Conservation (phyloP, 2,113 vertebrate species). For the Rhinolophus sinicus region DNA sequence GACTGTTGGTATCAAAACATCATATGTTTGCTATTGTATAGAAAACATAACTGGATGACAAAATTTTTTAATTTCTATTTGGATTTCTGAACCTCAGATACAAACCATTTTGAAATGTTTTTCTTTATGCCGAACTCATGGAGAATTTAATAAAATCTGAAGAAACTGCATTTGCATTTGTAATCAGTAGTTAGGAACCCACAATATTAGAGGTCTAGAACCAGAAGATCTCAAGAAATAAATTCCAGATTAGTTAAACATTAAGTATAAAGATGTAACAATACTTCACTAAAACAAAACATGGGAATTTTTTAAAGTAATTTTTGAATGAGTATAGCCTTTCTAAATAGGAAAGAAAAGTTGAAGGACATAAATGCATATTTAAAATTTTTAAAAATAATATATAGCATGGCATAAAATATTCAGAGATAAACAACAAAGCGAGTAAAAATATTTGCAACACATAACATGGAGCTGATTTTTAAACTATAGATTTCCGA, state of each 20-base stretch:
- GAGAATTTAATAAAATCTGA: neutral
- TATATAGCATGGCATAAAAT: neutral
- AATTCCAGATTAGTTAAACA: neutral
- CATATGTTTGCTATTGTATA: slow-evolving; percentile 51
- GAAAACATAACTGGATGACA: slow-evolving; percentile 52
- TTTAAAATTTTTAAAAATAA: neutral
- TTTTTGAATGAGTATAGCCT: neutral
- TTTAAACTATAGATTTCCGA: neutral
- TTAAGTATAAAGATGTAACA: neutral
- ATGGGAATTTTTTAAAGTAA: neutral
- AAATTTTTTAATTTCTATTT: slow-evolving; percentile 31
- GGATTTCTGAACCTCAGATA: slow-evolving; percentile 39
- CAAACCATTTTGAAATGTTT: neutral
- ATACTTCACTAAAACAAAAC: neutral
- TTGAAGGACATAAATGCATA: neutral
- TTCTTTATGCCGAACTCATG: neutral
- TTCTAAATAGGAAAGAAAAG: slow-evolving; percentile 13
- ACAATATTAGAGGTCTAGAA: slow-evolving; percentile 8
- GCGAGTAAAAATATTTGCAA: neutral
- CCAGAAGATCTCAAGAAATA: neutral
- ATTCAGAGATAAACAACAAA: neutral
- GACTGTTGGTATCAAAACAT: slow-evolving; percentile 53
- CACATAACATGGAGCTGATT: neutral
- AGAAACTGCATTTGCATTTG: neutral
- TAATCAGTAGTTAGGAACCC: neutral